These are phyloP conservation scores for Resseliella maxima DNA, from an alignment of 2,888 invertebrate genomes.

Conservation along the genomic window DNA sequence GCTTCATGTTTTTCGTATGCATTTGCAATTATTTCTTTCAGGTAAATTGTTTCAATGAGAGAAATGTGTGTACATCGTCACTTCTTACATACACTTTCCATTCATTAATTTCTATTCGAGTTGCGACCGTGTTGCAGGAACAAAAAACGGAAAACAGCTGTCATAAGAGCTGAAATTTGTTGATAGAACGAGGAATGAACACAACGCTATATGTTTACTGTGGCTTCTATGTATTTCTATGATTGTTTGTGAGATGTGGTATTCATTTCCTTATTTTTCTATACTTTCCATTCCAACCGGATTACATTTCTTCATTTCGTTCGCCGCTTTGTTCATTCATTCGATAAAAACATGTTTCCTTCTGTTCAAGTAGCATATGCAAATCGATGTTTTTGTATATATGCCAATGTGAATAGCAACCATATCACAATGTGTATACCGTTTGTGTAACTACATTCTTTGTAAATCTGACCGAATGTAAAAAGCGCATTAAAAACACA, in stretches of 20 bases:
- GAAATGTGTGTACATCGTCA: background rate
- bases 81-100: background rate
- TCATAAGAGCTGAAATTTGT: slow-evolving; percentile 17
- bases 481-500: background rate
- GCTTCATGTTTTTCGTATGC: background rate
- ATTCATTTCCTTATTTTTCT: background rate
- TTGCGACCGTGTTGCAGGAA: background rate
- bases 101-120: background rate
- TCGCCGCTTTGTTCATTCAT: background rate
- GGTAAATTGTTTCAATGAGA: slow-evolving; percentile 18
- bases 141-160: background rate
- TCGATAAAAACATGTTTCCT: background rate
- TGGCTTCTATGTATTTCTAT: background rate
- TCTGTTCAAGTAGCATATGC: background rate
- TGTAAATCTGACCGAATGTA: background rate
- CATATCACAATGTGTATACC: background rate
- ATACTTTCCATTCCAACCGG: background rate
- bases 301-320: background rate
- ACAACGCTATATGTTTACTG: background rate
- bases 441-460: background rate
- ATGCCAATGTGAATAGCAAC: background rate
- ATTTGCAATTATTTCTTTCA: slow-evolving; percentile 11
- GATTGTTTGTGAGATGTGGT: background rate
- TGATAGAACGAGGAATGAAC: background rate
- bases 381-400: background rate